Conservation (phyloP, 2,888 invertebrate genomes). For the Eupithecia pulchellata region DNA sequence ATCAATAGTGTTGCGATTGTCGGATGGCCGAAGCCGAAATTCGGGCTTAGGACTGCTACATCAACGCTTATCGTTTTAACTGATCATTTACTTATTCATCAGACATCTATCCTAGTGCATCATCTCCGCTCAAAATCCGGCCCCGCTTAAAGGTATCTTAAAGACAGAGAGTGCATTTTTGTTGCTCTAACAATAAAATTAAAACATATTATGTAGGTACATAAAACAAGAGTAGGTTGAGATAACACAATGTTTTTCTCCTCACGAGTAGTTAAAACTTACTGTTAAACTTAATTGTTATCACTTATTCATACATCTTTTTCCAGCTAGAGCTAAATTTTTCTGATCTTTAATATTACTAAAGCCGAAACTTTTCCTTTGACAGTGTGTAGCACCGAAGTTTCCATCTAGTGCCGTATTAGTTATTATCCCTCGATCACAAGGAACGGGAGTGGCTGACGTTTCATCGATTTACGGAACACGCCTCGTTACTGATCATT, state of each 20-base stretch:
- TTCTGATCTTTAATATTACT: background rate
- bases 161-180: background rate
- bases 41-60: background rate
- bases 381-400: slow-evolving; percentile 16
- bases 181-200: background rate
- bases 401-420: slow-evolving; percentile 62
- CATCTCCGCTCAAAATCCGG: background rate
- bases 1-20: slow-evolving; percentile 36
- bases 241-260: background rate
- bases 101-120: background rate
- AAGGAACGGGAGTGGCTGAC: slow-evolving; percentile 56
- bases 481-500: slow-evolving; percentile 63
- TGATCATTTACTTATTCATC: background rate
- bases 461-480: slow-evolving; percentile 64
- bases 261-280: background rate
- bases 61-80: background rate
- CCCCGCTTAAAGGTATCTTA: background rate
- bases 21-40: background rate
- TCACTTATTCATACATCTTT: no score
- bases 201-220: no score
- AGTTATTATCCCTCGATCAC: slow-evolving; percentile 63
- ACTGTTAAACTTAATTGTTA: background rate
- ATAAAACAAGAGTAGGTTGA: background rate
- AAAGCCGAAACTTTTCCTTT: background rate
- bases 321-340: background rate